Evolutionary conservation across 2,888 invertebrate genomes (phyloP), one percentile per base, ranked within the genome.

Genomic region (Ophion ventricosus): DNA sequence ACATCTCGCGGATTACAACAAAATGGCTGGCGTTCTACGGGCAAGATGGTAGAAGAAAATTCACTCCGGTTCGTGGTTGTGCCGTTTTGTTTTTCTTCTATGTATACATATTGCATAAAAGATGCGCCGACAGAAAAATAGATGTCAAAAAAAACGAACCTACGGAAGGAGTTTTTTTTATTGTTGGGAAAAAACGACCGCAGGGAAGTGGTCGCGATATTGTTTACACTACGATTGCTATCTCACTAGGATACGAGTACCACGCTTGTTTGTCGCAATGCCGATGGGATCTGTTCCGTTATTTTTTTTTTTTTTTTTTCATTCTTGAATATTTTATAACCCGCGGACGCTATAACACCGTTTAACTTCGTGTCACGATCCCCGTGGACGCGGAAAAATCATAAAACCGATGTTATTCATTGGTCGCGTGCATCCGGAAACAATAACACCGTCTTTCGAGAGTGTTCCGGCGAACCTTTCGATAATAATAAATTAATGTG

Each of bases 1-100:
- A 85, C 95, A 97, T 91, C 94, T 98, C 84, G 98, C 98, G 0
- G 99, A 99, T 94, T 97, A 99, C 93, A 99, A 99, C 93, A 97
- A 97, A 93, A 93, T 99, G 57, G 95, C 97, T 23, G 99, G 99
- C 57, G 96, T 99, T 0, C 98, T 98, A 92, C 95, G 99, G 92
- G 98, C 99, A n/a, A 97, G 97, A 95, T 99, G 99, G 99, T 97
- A 95, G 54, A 76, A 49, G n/a, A 2, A 40, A 29, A 63, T 29
- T 26, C 10, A 57, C 26, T 5, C 11, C 29, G 29, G 1, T 3
- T 17, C 35, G 35, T 14, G 3, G 3, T 3, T 63, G 14, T 63
- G 29, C 14, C 20, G 7, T 57, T 20, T 29, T 10, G 3, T 29
- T 26, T n/a, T 59, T 20, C 20, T 29, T 40, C 10, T 17, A 20